phyloP scores from a whole-genome alignment of 2,113 vertebrate species.

The Neodon shergylaensis region DNA sequence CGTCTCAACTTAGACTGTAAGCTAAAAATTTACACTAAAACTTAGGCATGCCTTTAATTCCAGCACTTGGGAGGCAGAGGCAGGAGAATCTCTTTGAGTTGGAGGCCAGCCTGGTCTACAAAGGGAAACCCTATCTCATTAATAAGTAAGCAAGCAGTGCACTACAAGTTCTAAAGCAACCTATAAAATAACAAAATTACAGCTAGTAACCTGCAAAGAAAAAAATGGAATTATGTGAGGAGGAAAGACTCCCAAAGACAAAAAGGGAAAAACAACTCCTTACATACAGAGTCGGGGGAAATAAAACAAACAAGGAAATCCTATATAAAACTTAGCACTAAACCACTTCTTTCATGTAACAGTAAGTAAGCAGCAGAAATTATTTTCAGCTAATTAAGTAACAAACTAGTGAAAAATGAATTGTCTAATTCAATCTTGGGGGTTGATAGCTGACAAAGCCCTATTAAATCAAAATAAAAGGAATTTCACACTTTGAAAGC shows the following conservation, averaged over 20 bases:
- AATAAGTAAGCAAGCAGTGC: not conserved
- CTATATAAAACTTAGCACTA: not conserved
- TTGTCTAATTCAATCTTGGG: not conserved
- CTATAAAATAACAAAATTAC: not conserved
- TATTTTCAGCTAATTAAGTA: not conserved
- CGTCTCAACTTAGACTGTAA: not conserved
- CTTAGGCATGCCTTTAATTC: not conserved
- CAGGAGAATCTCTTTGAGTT: not conserved
- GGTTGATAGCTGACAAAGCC: not conserved
- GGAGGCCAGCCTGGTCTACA: not conserved
- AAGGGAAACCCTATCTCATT: not conserved
- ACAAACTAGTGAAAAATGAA: conserved; percentile 28
- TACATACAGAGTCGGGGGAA: not conserved
- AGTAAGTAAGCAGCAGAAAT: not conserved
- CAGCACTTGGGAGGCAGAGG: not conserved
- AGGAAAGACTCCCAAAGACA: not conserved
- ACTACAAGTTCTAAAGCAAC: conserved; percentile 10
- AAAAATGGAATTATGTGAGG: not conserved
- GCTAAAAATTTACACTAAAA: not conserved
- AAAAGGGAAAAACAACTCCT: not conserved
- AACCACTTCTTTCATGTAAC: conserved; percentile 1
- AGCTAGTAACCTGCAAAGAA: not conserved
- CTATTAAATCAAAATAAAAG: conserved; percentile 37
- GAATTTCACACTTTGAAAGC: conserved; percentile 18
- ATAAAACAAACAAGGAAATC: not conserved